phyloP scores from a whole-genome alignment of 2,797 vertebrate species.

The Knipowitschia caucasica region DNA sequence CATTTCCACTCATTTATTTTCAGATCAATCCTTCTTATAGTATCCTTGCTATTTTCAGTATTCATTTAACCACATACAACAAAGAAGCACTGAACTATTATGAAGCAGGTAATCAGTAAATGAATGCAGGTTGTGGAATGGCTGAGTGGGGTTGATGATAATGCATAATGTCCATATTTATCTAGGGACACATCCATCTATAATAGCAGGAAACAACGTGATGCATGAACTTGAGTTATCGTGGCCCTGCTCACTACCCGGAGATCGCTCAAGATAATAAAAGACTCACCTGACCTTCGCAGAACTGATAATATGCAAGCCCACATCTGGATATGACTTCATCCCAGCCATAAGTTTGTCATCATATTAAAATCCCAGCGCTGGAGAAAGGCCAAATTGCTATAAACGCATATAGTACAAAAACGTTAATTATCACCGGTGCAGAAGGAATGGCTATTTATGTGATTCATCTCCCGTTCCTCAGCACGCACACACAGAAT shows the following conservation, averaged over 20 bases:
- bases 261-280: slow-evolving; percentile 52
- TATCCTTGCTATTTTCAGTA: slow-evolving; percentile 1
- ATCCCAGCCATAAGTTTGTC: slow-evolving; percentile 40
- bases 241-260: slow-evolving; percentile 23
- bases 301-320: slow-evolving; percentile 30
- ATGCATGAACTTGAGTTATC: slow-evolving; percentile 37
- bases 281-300: slow-evolving; percentile 29
- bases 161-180: slow-evolving; percentile 62
- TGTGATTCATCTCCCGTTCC: slow-evolving; percentile 26
- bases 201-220: slow-evolving; percentile 49
- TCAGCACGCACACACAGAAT: slow-evolving; percentile 16
- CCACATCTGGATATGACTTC: slow-evolving; percentile 40
- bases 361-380: slow-evolving; percentile 30
- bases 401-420: slow-evolving; percentile 38
- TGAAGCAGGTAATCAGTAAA: slow-evolving; percentile 30
- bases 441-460: slow-evolving; percentile 30
- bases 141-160: slow-evolving; percentile 49
- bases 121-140: slow-evolving; percentile 42
- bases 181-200: slow-evolving; percentile 47
- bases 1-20: neutral
- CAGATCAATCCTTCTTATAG: neutral
- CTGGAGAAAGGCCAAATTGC: slow-evolving; percentile 23
- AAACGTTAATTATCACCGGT: slow-evolving; percentile 45
- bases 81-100: slow-evolving; percentile 42
- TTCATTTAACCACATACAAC: slow-evolving; percentile 29